Evolutionary conservation across 1,140 invertebrate genomes (phyloP).

Genomic region (Contarinia nasturtii): DNA sequence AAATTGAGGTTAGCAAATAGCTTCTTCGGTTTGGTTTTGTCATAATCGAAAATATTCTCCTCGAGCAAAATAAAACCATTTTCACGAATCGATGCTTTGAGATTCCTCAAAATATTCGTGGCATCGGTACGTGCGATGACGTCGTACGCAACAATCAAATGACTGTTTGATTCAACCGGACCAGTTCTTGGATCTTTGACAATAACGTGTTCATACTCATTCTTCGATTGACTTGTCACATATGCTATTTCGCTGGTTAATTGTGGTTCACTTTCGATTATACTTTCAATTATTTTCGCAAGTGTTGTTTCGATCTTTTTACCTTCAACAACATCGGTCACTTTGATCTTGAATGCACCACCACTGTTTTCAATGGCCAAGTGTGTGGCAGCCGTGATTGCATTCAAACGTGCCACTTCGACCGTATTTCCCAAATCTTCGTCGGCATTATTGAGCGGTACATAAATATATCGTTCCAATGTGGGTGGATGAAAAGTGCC

Average conservation of each 20-base stretch:
- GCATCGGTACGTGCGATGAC: conserved; percentile 29
- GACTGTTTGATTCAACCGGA: conserved; percentile 40
- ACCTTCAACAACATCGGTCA: conserved; percentile 50
- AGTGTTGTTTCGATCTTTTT: conserved; percentile 40
- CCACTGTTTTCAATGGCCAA: conserved; percentile 59
- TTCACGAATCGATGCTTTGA: conserved; percentile 39
- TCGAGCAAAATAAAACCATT: conserved; percentile 62
- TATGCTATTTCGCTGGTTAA: conserved; percentile 37
- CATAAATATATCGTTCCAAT: conserved; percentile 64
- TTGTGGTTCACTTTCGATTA: conserved; percentile 45
- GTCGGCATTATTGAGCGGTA: conserved; percentile 47
- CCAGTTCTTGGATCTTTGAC: conserved; percentile 29
- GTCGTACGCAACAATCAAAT: conserved; percentile 43
- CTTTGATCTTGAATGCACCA: conserved; percentile 48
- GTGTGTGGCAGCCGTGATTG: conserved; percentile 44
- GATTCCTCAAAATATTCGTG: conserved; percentile 30
- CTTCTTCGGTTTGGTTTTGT: conserved; percentile 21
- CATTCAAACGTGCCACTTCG: conserved; percentile 36
- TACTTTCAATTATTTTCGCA: conserved; percentile 30
- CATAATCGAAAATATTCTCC: conserved; percentile 37
- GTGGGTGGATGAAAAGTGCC: conserved; percentile 54
- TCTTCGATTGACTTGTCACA: conserved; percentile 27
- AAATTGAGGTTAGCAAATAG: conserved; percentile 28
- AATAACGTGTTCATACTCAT: conserved; percentile 29
- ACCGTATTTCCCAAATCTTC: conserved; percentile 35